Base-by-base conservation (phyloP, 1,140 invertebrate species). In the Tetranychus cinnabarinus region DNA sequence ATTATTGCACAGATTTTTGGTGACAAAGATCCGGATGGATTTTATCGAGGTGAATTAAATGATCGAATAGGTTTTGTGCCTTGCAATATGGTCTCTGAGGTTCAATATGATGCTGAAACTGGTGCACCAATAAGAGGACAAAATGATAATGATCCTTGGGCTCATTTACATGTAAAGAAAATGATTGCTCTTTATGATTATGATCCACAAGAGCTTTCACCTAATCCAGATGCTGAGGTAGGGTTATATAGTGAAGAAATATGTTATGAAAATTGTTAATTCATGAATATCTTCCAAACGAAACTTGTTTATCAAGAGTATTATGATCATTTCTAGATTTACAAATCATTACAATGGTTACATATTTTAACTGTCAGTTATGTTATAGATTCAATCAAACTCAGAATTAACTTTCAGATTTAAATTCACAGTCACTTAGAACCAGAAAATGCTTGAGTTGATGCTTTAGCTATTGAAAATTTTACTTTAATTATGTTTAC, bases 101-200 rank as follows among this genome's bases (percentile, higher is more conserved):
- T 97, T 39, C 82, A 88, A 70, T 78, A 74, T 60, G 73, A 80
- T 52, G 76, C 79, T 64, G 76, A 80, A 56, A 64, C 63, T 45
- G 57, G 58, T 58, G n/a, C 34, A 42, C 56, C 63, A 39, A 8
- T 33, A 34, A 4, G 39, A 37, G 13, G 34, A 48, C 59, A 12
- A 36, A 35, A 42, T 23, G 31, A 42, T 4, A 35, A 52, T 56
- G 63, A 64, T 60, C 56, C 59, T 50, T 63, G 47, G 46, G 39
- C 39, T 3, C 61, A 65, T 52, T 35, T 62, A 33, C 31, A 63
- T 45, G 67, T 68, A 62, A 88, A 86, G 67, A 80, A 86, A 67
- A 96, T 97, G 90, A 81, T 97, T 23, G 93, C 95, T 1, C 77
- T 97, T n/a, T 98, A 96, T 70, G 92, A 97, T 71, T 98, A 99